A percentile compares a stretch with the other conserved stretches of the same genome.
Evolutionary conservation across 2,797 vertebrate genomes (phyloP).

Genomic region (Hipposideros larvatus): DNA sequence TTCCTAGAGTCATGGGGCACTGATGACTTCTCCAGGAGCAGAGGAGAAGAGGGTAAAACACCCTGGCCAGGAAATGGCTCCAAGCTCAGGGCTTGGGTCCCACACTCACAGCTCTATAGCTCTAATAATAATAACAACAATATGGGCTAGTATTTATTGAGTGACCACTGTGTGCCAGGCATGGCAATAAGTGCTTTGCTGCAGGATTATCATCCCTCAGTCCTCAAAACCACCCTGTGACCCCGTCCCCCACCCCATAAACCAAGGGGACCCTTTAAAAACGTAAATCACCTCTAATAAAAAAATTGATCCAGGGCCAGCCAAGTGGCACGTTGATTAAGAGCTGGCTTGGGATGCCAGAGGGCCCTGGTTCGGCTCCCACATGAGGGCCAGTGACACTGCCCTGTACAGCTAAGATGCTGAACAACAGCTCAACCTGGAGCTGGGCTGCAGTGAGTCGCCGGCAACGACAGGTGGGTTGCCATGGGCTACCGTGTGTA

Average conservation of each 20-base stretch:
- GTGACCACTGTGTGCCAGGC: not conserved
- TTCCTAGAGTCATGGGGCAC: slow-evolving; percentile 36
- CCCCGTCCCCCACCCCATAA: not conserved
- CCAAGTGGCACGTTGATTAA: no score
- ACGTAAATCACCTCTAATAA: not conserved
- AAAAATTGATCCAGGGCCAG: not conserved
- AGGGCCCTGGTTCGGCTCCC: no score
- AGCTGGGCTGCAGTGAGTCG: no score
- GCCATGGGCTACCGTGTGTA: no score
- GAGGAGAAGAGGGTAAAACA: slow-evolving; percentile 24
- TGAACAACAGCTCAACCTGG: no score
- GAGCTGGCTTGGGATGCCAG: no score
- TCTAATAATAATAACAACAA: slow-evolving; percentile 37
- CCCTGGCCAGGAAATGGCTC: slow-evolving; percentile 54
- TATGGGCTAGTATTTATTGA: not conserved
- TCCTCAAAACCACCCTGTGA: not conserved
- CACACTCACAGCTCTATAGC: not conserved
- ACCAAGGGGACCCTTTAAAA: not conserved
- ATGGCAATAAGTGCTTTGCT: not conserved
- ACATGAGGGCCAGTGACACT: no score
- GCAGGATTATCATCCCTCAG: not conserved
- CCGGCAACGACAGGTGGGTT: no score
- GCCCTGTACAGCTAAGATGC: no score
- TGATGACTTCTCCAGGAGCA: not conserved
- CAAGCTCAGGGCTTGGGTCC: not conserved